Base-by-base conservation (phyloP, 2,113 vertebrate species). In the Takifugu bimaculatus region DNA sequence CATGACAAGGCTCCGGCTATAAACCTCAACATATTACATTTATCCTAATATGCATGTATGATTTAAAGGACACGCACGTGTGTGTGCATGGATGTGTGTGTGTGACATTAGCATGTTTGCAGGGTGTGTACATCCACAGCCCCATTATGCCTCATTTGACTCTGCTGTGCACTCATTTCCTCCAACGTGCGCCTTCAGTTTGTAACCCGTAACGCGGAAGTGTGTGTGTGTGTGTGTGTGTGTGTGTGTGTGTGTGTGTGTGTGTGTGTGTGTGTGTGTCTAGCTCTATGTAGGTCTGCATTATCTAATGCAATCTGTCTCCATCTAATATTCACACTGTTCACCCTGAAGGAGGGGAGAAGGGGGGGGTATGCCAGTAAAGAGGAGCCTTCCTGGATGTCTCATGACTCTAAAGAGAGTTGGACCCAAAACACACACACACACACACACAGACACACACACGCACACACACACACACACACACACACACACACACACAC, bases 291-390 rank as follows among this genome's bases (percentile, higher is more conserved):
- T 82, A 77, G 79, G 83, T 81, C 83, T 83, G 55, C 56, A 69
- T 84, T 84, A 72, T 81, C 74, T 79, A 81, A 84, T 77, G n/a
- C 85, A 85, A 86, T 84, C 85, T 87, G 83, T 85, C 74, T 44
- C 60, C 56, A 81, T 86, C 65, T 79, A 84, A 84, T 84, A 87
- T 84, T 84, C 72, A 83, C 75, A 51, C 54, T 67, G 74, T 55
- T 57, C 64, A 65, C 48, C 69, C 81, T 72, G n/a, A 26, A 77
- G 79, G 80, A 48, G 65, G 15, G 27, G 49, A 63, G 50, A 14
- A 43, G 32, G 2, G 43, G 26, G 27, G 54, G 39, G 50, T 9
- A 39, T 29, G 26, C 74, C 77, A 78, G 50, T 74, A 62, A 70
- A 71, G 57, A 68, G 14, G 68, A 52, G 35, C 59, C 50, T 65